Evolutionary conservation across 35 echinoderm and acorn worm genomes (phyloP).

Genomic region (Strongylocentrotus purpuratus): DNA sequence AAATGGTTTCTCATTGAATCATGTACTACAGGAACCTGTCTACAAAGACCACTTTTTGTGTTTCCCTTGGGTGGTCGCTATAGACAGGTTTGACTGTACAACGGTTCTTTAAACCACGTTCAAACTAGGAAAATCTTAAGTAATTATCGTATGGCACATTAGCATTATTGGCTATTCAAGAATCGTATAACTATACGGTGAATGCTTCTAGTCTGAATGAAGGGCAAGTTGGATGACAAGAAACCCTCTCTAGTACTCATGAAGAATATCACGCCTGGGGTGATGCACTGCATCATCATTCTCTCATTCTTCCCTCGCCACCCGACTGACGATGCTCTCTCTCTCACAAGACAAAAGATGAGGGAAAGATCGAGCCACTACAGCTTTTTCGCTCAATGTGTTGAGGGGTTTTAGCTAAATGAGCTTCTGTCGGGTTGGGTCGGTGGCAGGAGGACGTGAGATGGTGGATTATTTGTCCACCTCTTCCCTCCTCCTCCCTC

Average conservation of each 20-base stretch:
- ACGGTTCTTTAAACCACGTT: too few species aligned
- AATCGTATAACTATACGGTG: too few species aligned
- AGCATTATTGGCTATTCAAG: too few species aligned
- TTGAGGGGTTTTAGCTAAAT: not conserved
- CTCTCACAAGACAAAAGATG: not conserved
- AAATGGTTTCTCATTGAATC: too few species aligned
- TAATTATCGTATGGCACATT: too few species aligned
- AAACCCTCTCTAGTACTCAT: not conserved
- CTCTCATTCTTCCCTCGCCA: not conserved
- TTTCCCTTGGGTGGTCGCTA: too few species aligned
- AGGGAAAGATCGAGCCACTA: not conserved
- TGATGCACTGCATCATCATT: slow-evolving; percentile 32
- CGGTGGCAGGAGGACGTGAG: not conserved
- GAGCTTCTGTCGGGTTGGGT: not conserved
- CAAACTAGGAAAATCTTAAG: too few species aligned
- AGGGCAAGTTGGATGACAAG: not conserved
- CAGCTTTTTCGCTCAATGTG: not conserved
- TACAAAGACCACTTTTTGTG: too few species aligned
- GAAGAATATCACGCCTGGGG: slow-evolving; percentile 23
- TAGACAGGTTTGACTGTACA: too few species aligned
- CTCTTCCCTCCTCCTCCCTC: not conserved
- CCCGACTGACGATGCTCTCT: not conserved
- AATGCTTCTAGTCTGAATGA: too few species aligned
- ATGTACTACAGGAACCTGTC: too few species aligned
- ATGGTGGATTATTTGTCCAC: not conserved